Evolutionary conservation across 2,113 vertebrate species (phyloP).

Genomic region (Polypterus bichir): DNA sequence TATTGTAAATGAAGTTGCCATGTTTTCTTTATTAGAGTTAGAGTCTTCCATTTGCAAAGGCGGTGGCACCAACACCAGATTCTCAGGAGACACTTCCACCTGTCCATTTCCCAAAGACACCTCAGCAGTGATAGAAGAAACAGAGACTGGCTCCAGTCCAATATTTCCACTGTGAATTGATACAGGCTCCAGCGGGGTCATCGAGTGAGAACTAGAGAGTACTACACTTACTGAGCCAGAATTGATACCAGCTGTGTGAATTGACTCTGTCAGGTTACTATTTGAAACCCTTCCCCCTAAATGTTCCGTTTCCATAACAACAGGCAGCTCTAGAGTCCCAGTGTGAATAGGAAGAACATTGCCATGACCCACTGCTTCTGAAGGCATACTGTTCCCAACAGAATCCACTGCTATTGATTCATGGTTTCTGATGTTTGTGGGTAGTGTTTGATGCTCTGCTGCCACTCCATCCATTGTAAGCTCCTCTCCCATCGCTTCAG

Average conservation of each 20-base stretch:
- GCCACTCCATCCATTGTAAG: slow-evolving; percentile 74
- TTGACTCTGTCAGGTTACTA: slow-evolving; percentile 65
- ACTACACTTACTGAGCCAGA: slow-evolving; percentile 82
- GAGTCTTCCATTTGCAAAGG: slow-evolving; percentile 85
- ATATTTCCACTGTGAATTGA: slow-evolving; percentile 79
- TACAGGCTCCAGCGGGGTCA: slow-evolving; percentile 71
- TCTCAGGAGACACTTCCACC: slow-evolving; percentile 68
- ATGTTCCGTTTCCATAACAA: slow-evolving; percentile 84
- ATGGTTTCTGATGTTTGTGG: slow-evolving; percentile 56
- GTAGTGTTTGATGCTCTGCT: slow-evolving; percentile 66
- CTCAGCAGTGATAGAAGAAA: slow-evolving; percentile 82
- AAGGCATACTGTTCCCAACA: slow-evolving; percentile 46
- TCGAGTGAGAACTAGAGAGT: slow-evolving; percentile 74
- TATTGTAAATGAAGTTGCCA: slow-evolving; percentile 79
- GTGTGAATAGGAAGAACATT: slow-evolving; percentile 75
- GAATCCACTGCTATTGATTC: slow-evolving; percentile 57
- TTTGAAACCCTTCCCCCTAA: slow-evolving; percentile 60
- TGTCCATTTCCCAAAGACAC: slow-evolving; percentile 72
- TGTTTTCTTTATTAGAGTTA: slow-evolving; percentile 86
- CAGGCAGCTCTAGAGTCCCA: slow-evolving; percentile 77
- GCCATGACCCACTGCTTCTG: slow-evolving; percentile 64
- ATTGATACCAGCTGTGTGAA: slow-evolving; percentile 75
- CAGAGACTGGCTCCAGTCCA: slow-evolving; percentile 77
- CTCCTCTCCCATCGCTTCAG: slow-evolving; percentile 79
- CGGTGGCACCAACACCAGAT: slow-evolving; percentile 79